Base-by-base conservation (phyloP, 2,113 vertebrate species). In the Equus quagga region DNA sequence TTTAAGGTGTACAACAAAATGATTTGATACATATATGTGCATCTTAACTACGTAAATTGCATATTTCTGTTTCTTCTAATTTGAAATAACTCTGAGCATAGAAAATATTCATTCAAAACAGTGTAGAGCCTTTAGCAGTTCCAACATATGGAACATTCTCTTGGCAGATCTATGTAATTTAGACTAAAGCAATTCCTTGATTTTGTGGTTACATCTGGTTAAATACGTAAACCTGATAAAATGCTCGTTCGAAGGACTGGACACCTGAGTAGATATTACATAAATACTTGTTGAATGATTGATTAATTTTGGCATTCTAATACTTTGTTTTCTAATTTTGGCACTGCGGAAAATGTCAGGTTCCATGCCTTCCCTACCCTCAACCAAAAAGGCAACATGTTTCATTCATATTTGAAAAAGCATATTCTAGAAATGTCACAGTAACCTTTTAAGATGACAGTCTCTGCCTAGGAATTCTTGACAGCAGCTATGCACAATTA, bases 381-480 rank as follows among this genome's bases (percentile, higher is more conserved):
- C 87, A 89, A 98, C 97, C 92, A 98, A 98, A 98, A 98, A 98
- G 97, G 73, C 96, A 98, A 80, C 31, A 87, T 80, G 33, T 97
- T 98, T 98, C 91, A 95, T 98, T 98, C 97, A 94, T 97, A 96
- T 97, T 97, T 98, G 97, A 90, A 98, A 97, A 95, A 98, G 64
- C 90, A 85, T 97, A 64, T 96, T 98, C 97, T 97, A 87, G 92
- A 99, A 99, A 98, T 98, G 98, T 98, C 98, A 98, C 97, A 91
- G 97, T 98, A 99, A 99, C 98, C 98, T 98, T 99, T 98, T 97
- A 97, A 98, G 97, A 94, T 98, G 97, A 97, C 96, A 97, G 67
- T 96, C 64, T 84, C 92, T 96, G 95, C 87, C 97, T 91, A 98
- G 97, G 98, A 98, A 98, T 95, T 98, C 96, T 94, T 97, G 97